Evolutionary conservation across 2,797 vertebrate genomes (phyloP).

Genomic region (Acanthopagrus latus): DNA sequence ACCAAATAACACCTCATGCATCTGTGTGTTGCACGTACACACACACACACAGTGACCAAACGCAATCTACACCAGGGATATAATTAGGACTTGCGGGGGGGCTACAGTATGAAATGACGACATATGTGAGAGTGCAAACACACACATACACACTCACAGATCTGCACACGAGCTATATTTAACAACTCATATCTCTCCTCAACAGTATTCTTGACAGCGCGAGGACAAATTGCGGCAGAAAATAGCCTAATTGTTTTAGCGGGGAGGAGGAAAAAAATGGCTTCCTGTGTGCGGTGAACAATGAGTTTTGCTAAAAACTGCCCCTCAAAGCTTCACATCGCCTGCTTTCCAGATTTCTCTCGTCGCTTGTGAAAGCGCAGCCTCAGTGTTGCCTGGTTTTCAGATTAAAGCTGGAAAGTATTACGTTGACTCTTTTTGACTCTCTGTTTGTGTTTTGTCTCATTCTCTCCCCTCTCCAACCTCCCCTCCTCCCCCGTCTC

Average conservation of each 20-base stretch:
- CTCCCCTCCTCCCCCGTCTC: constrained; percentile 13
- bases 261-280: constrained; percentile 53
- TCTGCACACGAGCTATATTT: constrained; percentile 65
- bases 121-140: constrained; percentile 58
- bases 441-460: constrained; percentile 39
- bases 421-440: background rate
- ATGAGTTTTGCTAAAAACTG: constrained; percentile 66
- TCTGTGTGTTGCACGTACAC: constrained; percentile 21
- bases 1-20: constrained; percentile 35
- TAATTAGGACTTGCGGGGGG: constrained; percentile 62
- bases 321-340: constrained; percentile 10
- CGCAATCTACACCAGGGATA: constrained; percentile 58
- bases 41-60: constrained; percentile 33
- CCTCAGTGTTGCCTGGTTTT: constrained; percentile 7
- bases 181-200: constrained; percentile 70
- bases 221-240: constrained; percentile 73
- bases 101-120: constrained; percentile 66
- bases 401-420: background rate
- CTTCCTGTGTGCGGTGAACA: constrained; percentile 76
- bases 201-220: constrained; percentile 66
- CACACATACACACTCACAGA: constrained; percentile 28
- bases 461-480: background rate
- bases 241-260: constrained; percentile 81
- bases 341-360: constrained; percentile 41
- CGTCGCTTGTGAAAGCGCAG: constrained; percentile 11